A percentile compares a stretch with the other conserved stretches of the same genome.
Conservation (phyloP, 2,113 vertebrate genomes). For the Galeopterus variegatus region DNA sequence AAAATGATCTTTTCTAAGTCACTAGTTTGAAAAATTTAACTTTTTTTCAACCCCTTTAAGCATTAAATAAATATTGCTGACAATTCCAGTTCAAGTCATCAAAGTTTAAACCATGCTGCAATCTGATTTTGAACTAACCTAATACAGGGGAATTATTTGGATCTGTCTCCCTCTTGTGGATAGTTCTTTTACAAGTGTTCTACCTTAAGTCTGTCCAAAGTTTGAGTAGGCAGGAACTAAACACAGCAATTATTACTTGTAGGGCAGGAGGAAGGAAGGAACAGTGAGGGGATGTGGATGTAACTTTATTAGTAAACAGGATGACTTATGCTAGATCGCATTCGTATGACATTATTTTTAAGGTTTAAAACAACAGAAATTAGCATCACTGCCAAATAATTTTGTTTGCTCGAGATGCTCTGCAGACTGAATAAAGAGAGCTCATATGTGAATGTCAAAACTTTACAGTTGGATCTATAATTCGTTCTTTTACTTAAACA, state of each 20-base stretch:
- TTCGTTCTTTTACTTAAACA: slow-evolving; percentile 14
- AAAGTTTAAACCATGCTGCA: slow-evolving; percentile 64
- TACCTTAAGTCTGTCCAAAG: slow-evolving; percentile 30
- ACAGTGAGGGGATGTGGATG: not conserved
- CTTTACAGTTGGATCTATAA: not conserved
- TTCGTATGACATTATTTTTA: not conserved
- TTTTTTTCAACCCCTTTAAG: slow-evolving; percentile 44
- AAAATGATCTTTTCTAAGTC: slow-evolving; percentile 57
- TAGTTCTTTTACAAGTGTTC: slow-evolving; percentile 66
- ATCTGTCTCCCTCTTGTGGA: slow-evolving; percentile 93
- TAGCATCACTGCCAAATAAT: not conserved
- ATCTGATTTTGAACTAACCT: slow-evolving; percentile 81
- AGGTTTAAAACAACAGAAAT: not conserved
- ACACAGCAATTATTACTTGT: not conserved
- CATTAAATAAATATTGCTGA: slow-evolving; percentile 69
- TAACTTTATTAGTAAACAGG: not conserved
- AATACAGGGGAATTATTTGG: slow-evolving; percentile 87
- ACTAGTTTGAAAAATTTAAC: slow-evolving; percentile 46
- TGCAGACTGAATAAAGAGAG: not conserved
- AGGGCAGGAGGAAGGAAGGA: not conserved
- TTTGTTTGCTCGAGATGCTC: not conserved
- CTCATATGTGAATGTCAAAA: not conserved
- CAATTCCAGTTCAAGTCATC: slow-evolving; percentile 72
- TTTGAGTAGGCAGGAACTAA: not conserved
- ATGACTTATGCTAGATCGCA: not conserved